These are phyloP conservation scores for Paracentrotus lividus DNA, from an alignment of 53 echinoderm and acorn worm genomes.

Conservation along the genomic window DNA sequence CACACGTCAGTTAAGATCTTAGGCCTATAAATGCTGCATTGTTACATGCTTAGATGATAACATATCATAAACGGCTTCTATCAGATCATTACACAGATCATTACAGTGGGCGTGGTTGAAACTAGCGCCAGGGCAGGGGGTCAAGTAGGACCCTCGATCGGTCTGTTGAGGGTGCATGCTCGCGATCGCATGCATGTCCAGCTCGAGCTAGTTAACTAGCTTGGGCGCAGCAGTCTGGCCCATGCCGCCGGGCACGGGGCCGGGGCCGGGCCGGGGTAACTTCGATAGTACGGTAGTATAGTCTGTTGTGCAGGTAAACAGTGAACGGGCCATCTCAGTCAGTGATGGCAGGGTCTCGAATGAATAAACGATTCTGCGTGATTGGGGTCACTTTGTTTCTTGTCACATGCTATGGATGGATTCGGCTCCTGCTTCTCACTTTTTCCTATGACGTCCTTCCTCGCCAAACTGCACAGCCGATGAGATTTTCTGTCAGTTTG, in stretches of 20 bases:
- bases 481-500: conserved; percentile 62
- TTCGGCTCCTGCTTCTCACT: conserved; percentile 74
- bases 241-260: background rate
- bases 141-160: too few relatives aligned
- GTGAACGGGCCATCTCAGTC: too few relatives aligned
- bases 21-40: too few relatives aligned
- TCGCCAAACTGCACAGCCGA: conserved; percentile 59
- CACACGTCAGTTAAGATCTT: too few relatives aligned
- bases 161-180: background rate
- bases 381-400: conserved; percentile 53
- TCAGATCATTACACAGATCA: too few relatives aligned
- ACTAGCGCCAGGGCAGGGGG: background rate
- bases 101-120: background rate
- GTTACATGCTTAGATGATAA: too few relatives aligned
- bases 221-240: background rate
- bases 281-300: background rate
- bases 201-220: background rate
- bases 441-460: conserved; percentile 73
- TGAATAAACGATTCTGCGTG: conserved; percentile 80
- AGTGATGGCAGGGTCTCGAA: conserved; percentile 85
- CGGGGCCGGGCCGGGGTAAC: background rate
- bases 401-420: conserved; percentile 78
- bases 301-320: background rate
- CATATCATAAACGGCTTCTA: too few relatives aligned
- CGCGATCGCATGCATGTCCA: background rate